These are phyloP conservation scores for Eriosoma lanigerum DNA, from an alignment of 1,140 invertebrate species.

Conservation along the genomic window DNA sequence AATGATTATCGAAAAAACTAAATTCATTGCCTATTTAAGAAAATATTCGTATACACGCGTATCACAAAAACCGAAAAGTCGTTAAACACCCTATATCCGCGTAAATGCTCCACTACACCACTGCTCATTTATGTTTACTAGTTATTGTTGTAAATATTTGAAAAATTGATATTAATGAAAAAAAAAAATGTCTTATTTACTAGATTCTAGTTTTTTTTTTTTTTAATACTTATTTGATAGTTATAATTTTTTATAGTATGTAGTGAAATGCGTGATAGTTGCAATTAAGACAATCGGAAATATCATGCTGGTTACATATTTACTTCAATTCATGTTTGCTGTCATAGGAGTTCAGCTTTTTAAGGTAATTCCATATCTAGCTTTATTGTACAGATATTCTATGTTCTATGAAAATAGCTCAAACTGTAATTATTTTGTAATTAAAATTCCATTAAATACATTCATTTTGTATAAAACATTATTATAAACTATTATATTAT, in stretches of 20 bases:
- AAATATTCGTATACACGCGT: too few relatives aligned
- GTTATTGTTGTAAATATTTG: too few relatives aligned
- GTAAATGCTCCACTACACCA: too few relatives aligned
- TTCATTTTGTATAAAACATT: constrained; percentile 33
- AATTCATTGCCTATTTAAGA: too few relatives aligned
- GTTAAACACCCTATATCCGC: too few relatives aligned
- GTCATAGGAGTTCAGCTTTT: constrained; percentile 99
- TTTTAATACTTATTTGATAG: constrained; percentile 46
- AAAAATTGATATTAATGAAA: too few relatives aligned
- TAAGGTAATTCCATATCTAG: constrained; percentile 74
- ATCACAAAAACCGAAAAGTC: too few relatives aligned
- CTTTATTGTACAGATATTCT: neutral
- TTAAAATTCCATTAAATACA: neutral
- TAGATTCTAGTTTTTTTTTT: constrained; percentile 4
- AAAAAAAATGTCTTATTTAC: too few relatives aligned
- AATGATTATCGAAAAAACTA: too few relatives aligned
- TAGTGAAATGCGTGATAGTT: constrained; percentile 98
- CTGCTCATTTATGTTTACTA: too few relatives aligned
- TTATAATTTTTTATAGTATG: constrained; percentile 73
- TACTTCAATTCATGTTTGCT: constrained; percentile 99
- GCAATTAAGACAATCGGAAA: constrained; percentile 99
- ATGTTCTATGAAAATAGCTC: constrained; percentile 1
- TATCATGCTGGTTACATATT: constrained; percentile 98
- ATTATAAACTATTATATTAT: neutral
- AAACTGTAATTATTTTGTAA: constrained; percentile 4